These are phyloP conservation scores for Drosophila nr. medialis DNA, from an alignment of 2,888 invertebrate genomes.

Conservation along the genomic window DNA sequence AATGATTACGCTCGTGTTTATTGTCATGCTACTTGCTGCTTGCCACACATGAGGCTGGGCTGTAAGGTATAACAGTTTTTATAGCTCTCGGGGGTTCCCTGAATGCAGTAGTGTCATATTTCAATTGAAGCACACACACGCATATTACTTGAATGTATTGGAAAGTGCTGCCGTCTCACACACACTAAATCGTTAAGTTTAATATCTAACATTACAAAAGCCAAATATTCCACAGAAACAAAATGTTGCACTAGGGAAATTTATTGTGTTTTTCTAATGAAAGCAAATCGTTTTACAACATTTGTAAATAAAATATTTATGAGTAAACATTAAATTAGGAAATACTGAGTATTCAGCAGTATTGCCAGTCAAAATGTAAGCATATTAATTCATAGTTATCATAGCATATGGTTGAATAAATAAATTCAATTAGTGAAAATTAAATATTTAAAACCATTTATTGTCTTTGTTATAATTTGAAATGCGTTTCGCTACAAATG, in stretches of 20 bases:
- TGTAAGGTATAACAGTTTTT: constrained; percentile 48
- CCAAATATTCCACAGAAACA: constrained; percentile 5
- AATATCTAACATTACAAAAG: constrained; percentile 13
- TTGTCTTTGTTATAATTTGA: no score
- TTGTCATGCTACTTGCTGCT: constrained; percentile 54
- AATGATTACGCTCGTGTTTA: constrained; percentile 77
- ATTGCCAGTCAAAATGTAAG: background rate
- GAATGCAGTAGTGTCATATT: constrained; percentile 57
- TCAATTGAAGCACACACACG: constrained; percentile 48
- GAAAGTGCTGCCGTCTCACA: constrained; percentile 4
- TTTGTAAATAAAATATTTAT: background rate
- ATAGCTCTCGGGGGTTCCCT: constrained; percentile 55
- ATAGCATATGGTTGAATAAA: background rate
- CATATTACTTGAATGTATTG: constrained; percentile 33
- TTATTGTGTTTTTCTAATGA: background rate
- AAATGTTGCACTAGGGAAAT: background rate
- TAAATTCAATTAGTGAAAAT: background rate
- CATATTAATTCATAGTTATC: background rate
- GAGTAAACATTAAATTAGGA: background rate
- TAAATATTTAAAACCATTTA: background rate
- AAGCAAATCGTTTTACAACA: background rate
- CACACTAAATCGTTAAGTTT: constrained; percentile 18
- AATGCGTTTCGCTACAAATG: no score
- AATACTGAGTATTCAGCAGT: background rate
- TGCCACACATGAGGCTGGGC: constrained; percentile 15